A percentile compares a stretch with the other conserved stretches of the same genome.
Conservation (phyloP, 2,888 invertebrate species). For the Flexamia atlantica region DNA sequence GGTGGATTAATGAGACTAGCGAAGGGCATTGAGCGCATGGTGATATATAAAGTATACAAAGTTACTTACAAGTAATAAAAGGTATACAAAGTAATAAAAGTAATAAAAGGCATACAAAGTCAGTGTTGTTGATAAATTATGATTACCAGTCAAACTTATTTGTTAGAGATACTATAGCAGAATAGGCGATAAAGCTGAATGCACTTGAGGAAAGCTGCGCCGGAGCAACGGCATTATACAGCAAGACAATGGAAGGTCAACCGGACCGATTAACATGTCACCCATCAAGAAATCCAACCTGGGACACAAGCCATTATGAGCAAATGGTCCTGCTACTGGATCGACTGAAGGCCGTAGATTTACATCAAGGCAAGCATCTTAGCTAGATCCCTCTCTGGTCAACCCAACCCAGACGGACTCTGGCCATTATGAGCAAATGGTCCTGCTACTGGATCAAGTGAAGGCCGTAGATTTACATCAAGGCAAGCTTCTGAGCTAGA, state of each 20-base stretch:
- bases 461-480: background rate
- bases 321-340: slow-evolving; percentile 31
- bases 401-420: background rate
- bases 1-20: too few species aligned
- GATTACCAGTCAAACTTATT: too few species aligned
- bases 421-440: slow-evolving; percentile 16
- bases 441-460: background rate
- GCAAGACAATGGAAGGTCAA: slow-evolving; percentile 50
- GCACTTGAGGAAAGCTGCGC: background rate
- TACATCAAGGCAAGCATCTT: background rate
- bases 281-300: slow-evolving; percentile 10
- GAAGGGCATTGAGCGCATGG: too few species aligned
- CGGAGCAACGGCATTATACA: slow-evolving; percentile 41
- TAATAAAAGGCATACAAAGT: background rate
- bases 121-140: too few species aligned
- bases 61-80: too few species aligned
- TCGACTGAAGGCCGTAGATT: background rate
- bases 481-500: background rate
- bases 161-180: too few species aligned
- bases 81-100: too few species aligned
- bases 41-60: too few species aligned
- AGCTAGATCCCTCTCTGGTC: background rate
- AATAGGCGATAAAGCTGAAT: too few species aligned
- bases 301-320: slow-evolving; percentile 25
- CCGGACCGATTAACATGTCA: slow-evolving; percentile 30